These are phyloP conservation scores for Adoxophyes honmai DNA, from an alignment of 1,140 invertebrate genomes.

Conservation along the genomic window DNA sequence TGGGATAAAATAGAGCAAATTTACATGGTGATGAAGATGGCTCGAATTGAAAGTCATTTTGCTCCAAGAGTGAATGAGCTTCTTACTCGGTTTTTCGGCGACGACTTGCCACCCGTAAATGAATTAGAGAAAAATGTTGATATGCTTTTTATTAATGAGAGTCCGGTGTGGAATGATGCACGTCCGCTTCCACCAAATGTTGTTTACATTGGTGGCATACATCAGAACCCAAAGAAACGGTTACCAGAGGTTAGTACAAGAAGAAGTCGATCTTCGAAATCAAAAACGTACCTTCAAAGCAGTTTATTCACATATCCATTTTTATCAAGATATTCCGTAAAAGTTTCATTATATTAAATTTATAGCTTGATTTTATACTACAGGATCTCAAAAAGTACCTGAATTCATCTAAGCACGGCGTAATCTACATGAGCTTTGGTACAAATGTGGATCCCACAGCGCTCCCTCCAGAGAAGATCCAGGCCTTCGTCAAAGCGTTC, in stretches of 20 bases:
- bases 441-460: conserved; percentile 59
- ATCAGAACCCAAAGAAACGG: conserved; percentile 56
- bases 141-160: conserved; percentile 75
- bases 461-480: conserved; percentile 45
- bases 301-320: too few species aligned
- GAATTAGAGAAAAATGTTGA: conserved; percentile 71
- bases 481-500: conserved; percentile 58
- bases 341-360: neutral
- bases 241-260: conserved; percentile 36
- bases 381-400: conserved; percentile 33
- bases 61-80: conserved; percentile 27
- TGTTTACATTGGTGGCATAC: conserved; percentile 72
- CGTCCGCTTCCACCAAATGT: conserved; percentile 70
- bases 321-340: too few species aligned
- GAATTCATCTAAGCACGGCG: conserved; percentile 33
- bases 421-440: conserved; percentile 74
- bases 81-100: conserved; percentile 46
- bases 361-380: conserved; percentile 1
- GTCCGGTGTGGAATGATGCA: conserved; percentile 66
- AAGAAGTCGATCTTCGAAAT: neutral
- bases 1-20: conserved; percentile 44
- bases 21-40: conserved; percentile 25
- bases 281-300: too few species aligned
- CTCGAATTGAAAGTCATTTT: conserved; percentile 27
- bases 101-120: conserved; percentile 46